Percentiles rank a stretch among this genome's conserved stretches.
phyloP scores from a whole-genome alignment of 2,797 vertebrate genomes.

The Taeniopygia guttata region DNA sequence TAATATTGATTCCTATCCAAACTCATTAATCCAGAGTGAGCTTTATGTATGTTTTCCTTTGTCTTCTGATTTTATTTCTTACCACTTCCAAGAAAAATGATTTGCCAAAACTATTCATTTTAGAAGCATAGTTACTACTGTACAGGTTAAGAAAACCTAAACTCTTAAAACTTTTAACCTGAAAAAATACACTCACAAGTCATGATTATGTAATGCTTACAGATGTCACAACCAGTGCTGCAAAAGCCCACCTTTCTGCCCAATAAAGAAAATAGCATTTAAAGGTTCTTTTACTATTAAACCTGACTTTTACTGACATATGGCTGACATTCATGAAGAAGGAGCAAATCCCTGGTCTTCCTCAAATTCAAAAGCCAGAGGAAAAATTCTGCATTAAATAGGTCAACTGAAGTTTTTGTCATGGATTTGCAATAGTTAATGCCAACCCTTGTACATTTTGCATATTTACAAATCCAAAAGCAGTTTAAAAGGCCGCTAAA shows the following conservation, averaged over 20 bases:
- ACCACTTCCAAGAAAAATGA: neutral
- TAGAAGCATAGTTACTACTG: neutral
- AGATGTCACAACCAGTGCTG: neutral
- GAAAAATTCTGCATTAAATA: neutral
- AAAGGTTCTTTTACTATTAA: neutral
- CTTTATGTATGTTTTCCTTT: neutral
- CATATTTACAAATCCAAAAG: neutral
- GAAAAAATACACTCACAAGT: neutral
- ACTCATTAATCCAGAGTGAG: conserved; percentile 1
- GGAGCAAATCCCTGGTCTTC: neutral
- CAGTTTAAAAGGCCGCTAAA: neutral
- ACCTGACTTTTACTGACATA: neutral
- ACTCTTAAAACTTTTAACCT: neutral
- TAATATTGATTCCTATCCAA: conserved; percentile 19
- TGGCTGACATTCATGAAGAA: neutral
- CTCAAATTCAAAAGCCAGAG: neutral
- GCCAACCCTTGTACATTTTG: neutral
- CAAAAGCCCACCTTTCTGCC: neutral
- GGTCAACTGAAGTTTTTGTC: neutral
- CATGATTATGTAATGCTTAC: neutral
- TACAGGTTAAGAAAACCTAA: neutral
- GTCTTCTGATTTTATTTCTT: neutral
- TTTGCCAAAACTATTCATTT: neutral
- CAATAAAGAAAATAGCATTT: neutral
- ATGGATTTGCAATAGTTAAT: neutral